These are phyloP conservation scores for Diplodus puntazzo DNA, from an alignment of 2,797 vertebrate genomes.

Conservation along the genomic window DNA sequence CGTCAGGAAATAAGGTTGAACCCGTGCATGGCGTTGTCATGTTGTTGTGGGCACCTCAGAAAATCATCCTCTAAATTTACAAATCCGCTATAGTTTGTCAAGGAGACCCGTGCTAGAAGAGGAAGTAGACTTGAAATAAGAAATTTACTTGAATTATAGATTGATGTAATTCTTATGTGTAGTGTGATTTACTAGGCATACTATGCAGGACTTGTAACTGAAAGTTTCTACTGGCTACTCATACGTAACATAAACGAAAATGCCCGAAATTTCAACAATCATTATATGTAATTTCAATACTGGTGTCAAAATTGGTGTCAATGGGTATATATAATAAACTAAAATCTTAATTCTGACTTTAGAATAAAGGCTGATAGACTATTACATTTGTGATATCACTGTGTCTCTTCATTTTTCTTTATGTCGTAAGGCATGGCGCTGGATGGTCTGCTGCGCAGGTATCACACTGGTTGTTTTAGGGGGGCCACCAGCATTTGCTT, in stretches of 20 bases:
- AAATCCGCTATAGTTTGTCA: constrained; percentile 2
- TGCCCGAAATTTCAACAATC: neutral
- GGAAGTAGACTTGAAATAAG: neutral
- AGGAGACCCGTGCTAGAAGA: neutral
- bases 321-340: too few species aligned
- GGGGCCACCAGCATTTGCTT: too few species aligned
- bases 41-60: constrained; percentile 29
- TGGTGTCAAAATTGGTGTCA: neutral
- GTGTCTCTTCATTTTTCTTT: too few species aligned
- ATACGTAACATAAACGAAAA: too few species aligned
- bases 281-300: too few species aligned
- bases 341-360: too few species aligned
- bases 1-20: constrained; percentile 68
- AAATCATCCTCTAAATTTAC: constrained; percentile 28
- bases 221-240: neutral
- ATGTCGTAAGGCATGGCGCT: too few species aligned
- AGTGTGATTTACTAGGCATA: neutral
- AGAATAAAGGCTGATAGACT: too few species aligned
- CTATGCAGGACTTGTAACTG: neutral
- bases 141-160: neutral
- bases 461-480: too few species aligned
- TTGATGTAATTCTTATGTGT: neutral
- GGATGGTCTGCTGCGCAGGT: too few species aligned
- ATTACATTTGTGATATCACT: too few species aligned
- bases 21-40: constrained; percentile 35